These are phyloP conservation scores for Tricholaema leucomelas DNA, from an alignment of 2,113 vertebrate genomes.

Conservation along the genomic window DNA sequence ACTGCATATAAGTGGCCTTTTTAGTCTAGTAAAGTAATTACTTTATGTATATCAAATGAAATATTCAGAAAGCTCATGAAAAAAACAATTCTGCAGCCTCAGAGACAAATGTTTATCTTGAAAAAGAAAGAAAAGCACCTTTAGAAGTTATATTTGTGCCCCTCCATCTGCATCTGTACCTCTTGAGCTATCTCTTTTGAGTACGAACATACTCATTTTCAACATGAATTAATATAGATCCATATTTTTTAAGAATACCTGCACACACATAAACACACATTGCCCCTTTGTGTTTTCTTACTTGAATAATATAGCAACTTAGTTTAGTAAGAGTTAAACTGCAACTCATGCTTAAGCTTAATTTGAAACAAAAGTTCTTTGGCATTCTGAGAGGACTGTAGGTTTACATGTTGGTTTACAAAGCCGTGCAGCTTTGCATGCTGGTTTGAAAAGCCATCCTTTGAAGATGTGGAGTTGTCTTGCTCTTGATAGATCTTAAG, in stretches of 20 bases:
- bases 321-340: constrained; percentile 4
- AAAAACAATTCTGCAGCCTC: neutral
- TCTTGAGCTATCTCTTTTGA: neutral
- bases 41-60: neutral
- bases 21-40: constrained; percentile 5
- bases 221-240: neutral
- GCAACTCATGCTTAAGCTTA: neutral
- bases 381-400: neutral
- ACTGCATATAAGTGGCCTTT: neutral
- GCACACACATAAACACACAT: neutral
- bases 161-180: neutral
- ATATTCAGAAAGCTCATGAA: neutral
- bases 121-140: neutral
- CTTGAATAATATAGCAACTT: neutral
- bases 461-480: constrained; percentile 62
- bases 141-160: neutral
- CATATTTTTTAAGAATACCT: neutral
- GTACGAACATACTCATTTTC: neutral
- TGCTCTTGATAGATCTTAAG: constrained; percentile 57
- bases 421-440: constrained; percentile 26
- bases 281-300: neutral
- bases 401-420: constrained; percentile 45
- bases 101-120: neutral
- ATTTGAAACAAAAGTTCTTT: neutral
- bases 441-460: constrained; percentile 16